Evolutionary conservation across 2,888 invertebrate species (phyloP).

Genomic region (Gari tellinella): DNA sequence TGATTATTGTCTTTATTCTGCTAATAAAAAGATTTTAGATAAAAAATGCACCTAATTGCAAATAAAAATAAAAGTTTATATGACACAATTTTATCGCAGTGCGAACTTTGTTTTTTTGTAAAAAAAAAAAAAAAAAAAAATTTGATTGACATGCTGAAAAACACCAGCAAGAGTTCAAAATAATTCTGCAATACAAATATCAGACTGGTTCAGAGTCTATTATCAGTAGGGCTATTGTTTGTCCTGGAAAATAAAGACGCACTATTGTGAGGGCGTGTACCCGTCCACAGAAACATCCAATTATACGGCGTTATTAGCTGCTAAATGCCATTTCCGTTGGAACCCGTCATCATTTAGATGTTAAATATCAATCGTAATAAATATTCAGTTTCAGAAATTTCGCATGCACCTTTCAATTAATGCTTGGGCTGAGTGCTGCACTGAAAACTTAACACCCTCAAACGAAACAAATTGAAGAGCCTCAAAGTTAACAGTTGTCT

Average conservation of each 20-base stretch:
- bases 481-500: too few species aligned
- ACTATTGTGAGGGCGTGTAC: slow-evolving; percentile 35
- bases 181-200: background rate
- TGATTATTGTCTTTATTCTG: too few species aligned
- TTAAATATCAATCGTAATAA: slow-evolving; percentile 49
- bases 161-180: too few species aligned
- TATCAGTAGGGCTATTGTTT: slow-evolving; percentile 9
- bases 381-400: slow-evolving; percentile 32
- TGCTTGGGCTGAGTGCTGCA: too few species aligned
- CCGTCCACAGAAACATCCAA: slow-evolving; percentile 28
- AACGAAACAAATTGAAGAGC: too few species aligned
- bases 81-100: background rate
- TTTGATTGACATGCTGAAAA: too few species aligned
- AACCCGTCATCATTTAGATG: slow-evolving; percentile 27
- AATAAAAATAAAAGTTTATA: too few species aligned
- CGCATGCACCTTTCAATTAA: slow-evolving; percentile 15
- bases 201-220: background rate
- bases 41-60: too few species aligned
- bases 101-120: too few species aligned
- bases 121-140: too few species aligned
- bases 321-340: slow-evolving; percentile 30
- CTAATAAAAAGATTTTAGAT: too few species aligned
- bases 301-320: slow-evolving; percentile 46
- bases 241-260: slow-evolving; percentile 29
- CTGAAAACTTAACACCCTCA: too few species aligned